Conservation (phyloP, 2,797 vertebrate species). For the Synaphobranchus kaupii region DNA sequence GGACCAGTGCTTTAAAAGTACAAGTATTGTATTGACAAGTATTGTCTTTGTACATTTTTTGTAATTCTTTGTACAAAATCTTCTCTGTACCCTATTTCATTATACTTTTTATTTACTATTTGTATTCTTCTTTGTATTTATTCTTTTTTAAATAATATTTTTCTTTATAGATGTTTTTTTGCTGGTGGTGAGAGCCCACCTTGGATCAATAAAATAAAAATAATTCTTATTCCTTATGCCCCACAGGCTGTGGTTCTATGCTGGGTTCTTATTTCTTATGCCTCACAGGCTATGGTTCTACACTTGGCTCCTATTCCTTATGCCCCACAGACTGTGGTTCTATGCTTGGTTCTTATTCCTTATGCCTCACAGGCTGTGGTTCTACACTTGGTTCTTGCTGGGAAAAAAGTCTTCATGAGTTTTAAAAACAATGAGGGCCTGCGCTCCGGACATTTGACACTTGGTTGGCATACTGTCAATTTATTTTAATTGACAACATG, state of each 20-base stretch:
- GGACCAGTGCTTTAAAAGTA: background rate
- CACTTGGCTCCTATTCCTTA: background rate
- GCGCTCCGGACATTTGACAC: background rate
- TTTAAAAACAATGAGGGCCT: background rate
- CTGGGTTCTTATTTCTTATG: too few species aligned
- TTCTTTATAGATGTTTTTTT: background rate
- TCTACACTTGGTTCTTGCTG: background rate
- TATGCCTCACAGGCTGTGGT: too few species aligned
- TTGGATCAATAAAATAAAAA: background rate
- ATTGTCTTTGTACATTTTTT: background rate
- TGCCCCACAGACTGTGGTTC: background rate
- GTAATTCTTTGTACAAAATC: too few species aligned
- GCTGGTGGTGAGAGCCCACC: background rate
- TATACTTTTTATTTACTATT: background rate
- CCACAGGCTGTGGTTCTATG: too few species aligned
- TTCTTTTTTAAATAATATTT: background rate
- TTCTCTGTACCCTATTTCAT: too few species aligned
- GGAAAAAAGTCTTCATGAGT: background rate
- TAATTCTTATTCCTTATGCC: too few species aligned
- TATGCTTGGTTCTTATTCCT: too few species aligned
- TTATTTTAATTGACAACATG: background rate
- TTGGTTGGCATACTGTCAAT: background rate
- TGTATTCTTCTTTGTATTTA: background rate
- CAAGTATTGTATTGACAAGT: too few species aligned
- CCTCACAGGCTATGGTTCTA: too few species aligned